A percentile compares a stretch with the other conserved stretches of the same genome.
Conservation (phyloP, 2,888 invertebrate genomes). For the Perdita meconis region DNA sequence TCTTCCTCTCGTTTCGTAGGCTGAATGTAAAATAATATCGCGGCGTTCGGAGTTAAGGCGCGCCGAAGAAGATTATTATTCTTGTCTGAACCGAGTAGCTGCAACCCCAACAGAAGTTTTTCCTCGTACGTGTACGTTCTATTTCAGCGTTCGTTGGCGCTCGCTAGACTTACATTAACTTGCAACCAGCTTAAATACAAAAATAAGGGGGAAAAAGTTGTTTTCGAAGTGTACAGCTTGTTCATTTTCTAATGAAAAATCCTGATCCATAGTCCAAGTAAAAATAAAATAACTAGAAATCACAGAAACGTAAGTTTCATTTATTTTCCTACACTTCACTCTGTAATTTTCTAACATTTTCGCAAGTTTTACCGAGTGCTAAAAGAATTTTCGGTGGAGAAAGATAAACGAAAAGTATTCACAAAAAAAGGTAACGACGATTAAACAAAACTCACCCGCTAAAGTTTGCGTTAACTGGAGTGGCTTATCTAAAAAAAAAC, state of each 20-base stretch:
- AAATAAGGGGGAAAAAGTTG: not conserved
- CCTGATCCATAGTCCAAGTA: not conserved
- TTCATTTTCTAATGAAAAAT: not conserved
- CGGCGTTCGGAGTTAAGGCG: slow-evolving; percentile 36
- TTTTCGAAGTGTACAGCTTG: not conserved
- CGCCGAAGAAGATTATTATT: slow-evolving; percentile 51
- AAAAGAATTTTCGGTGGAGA: not conserved
- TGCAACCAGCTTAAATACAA: not conserved
- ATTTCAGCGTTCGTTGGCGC: too few relatives aligned
- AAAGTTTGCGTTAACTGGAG: not conserved
- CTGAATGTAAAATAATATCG: slow-evolving; percentile 51
- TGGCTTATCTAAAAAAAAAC: not conserved
- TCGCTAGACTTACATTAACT: too few relatives aligned
- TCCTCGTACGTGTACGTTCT: too few relatives aligned
- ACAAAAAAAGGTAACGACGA: not conserved
- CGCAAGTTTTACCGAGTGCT: not conserved
- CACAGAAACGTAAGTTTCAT: not conserved
- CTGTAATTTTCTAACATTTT: not conserved
- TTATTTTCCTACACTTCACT: not conserved
- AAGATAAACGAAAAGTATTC: not conserved
- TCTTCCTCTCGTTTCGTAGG: not conserved
- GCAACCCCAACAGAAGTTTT: too few relatives aligned
- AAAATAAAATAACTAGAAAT: not conserved
- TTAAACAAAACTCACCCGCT: not conserved
- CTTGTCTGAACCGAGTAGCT: slow-evolving; percentile 21